Percentiles rank a stretch among this genome's conserved stretches.
Evolutionary conservation across 2,888 invertebrate species (phyloP).

Genomic region (Eupelmus urozonus): DNA sequence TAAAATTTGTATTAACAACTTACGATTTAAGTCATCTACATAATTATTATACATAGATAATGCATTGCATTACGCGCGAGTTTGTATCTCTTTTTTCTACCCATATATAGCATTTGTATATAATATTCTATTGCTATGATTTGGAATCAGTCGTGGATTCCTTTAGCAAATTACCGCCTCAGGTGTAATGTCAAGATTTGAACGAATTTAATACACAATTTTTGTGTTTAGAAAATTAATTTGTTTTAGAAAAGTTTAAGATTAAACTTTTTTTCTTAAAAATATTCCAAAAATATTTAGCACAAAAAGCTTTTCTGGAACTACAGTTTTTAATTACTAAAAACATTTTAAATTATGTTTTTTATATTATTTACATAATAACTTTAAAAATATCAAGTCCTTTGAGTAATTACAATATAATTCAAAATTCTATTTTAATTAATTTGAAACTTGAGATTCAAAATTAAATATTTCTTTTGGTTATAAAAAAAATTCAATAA

Average conservation of each 20-base stretch:
- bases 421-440: too few species aligned
- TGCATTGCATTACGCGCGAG: constrained; percentile 62
- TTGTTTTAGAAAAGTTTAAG: not conserved
- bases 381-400: not conserved
- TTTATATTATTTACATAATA: not conserved
- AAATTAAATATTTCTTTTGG: too few species aligned
- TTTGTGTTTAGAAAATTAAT: not conserved
- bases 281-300: constrained; percentile 5
- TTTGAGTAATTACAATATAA: too few species aligned
- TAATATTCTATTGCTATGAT: constrained; percentile 50
- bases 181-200: constrained; percentile 35
- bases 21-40: constrained; percentile 60
- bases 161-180: constrained; percentile 18
- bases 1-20: constrained; percentile 59
- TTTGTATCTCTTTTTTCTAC: constrained; percentile 44
- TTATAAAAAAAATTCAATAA: too few species aligned
- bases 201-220: constrained; percentile 20
- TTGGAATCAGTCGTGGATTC: constrained; percentile 43
- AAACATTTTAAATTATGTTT: constrained; percentile 8
- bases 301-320: constrained; percentile 1
- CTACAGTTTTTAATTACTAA: too few species aligned
- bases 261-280: not conserved
- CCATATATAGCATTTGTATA: constrained; percentile 18
- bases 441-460: too few species aligned
- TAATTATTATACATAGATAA: constrained; percentile 64